These are phyloP conservation scores for Microtus pennsylvanicus DNA, from an alignment of 2,113 vertebrate genomes.

Conservation along the genomic window DNA sequence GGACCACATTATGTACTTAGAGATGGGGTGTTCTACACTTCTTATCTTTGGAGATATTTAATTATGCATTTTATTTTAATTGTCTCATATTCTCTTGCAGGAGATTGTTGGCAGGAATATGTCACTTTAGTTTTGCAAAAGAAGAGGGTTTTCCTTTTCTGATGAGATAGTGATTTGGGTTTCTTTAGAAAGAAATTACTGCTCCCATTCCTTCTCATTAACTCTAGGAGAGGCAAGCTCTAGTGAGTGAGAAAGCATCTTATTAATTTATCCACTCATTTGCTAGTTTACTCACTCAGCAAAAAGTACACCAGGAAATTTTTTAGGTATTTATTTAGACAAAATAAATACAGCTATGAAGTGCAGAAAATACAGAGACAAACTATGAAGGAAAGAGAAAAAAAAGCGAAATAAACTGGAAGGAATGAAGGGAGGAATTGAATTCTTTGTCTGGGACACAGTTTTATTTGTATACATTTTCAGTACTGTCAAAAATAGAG, in stretches of 20 bases:
- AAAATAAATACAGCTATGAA: not conserved
- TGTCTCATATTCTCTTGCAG: not conserved
- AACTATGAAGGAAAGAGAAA: not conserved
- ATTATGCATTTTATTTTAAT: not conserved
- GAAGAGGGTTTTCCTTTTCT: not conserved
- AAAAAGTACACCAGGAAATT: not conserved
- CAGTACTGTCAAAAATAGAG: not conserved
- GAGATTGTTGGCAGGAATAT: not conserved
- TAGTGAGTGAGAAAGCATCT: not conserved
- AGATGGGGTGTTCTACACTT: not conserved
- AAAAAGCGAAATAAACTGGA: not conserved
- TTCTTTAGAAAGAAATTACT: not conserved
- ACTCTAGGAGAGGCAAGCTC: not conserved
- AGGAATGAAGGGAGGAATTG: not conserved
- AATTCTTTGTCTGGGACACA: accelerated
- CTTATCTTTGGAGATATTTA: not conserved
- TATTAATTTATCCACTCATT: not conserved
- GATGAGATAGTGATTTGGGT: not conserved
- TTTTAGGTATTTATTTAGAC: not conserved
- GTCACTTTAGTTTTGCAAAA: constrained; percentile 34
- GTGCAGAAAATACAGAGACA: not conserved
- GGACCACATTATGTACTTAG: not conserved
- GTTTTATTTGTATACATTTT: not conserved
- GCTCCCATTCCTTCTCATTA: not conserved
- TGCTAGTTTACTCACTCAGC: not conserved